These are phyloP conservation scores for Acrobasis suavella DNA, from an alignment of 2,888 invertebrate genomes.

Conservation along the genomic window DNA sequence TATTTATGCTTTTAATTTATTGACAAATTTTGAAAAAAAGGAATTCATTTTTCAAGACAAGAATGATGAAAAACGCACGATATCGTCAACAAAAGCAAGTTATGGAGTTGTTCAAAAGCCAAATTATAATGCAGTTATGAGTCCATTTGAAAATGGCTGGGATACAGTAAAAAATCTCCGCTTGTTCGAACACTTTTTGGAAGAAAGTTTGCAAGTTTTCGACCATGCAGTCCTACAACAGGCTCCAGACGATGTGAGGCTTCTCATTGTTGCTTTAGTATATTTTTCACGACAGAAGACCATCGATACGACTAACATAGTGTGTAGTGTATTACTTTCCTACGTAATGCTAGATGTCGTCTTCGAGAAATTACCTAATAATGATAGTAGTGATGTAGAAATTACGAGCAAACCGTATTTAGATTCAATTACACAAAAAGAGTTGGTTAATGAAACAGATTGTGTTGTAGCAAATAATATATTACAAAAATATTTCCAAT, in stretches of 20 bases:
- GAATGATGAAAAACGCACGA: neutral
- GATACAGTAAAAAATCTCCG: slow-evolving; percentile 29
- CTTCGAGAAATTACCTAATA: slow-evolving; percentile 23
- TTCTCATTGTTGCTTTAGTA: slow-evolving; percentile 43
- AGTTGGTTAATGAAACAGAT: slow-evolving; percentile 30
- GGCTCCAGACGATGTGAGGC: slow-evolving; percentile 37
- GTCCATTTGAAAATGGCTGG: slow-evolving; percentile 53
- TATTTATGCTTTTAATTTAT: slow-evolving; percentile 47
- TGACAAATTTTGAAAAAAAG: slow-evolving; percentile 41
- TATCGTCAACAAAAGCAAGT: slow-evolving; percentile 10
- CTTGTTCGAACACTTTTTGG: slow-evolving; percentile 40
- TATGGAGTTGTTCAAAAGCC: slow-evolving; percentile 35
- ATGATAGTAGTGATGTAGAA: neutral
- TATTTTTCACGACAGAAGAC: slow-evolving; percentile 43
- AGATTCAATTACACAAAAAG: slow-evolving; percentile 22
- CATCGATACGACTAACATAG: slow-evolving; percentile 31
- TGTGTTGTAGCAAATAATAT: slow-evolving; percentile 30
- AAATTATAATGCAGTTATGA: slow-evolving; percentile 32
- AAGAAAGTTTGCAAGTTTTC: slow-evolving; percentile 29
- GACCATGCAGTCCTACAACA: slow-evolving; percentile 32
- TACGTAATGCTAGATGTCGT: slow-evolving; percentile 41
- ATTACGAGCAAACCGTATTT: neutral
- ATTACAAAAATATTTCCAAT: slow-evolving; percentile 33
- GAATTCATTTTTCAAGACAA: slow-evolving; percentile 19
- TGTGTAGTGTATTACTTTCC: slow-evolving; percentile 42